Evolutionary conservation across 2,113 vertebrate genomes (phyloP).

Genomic region (Antechinus stuartii): DNA sequence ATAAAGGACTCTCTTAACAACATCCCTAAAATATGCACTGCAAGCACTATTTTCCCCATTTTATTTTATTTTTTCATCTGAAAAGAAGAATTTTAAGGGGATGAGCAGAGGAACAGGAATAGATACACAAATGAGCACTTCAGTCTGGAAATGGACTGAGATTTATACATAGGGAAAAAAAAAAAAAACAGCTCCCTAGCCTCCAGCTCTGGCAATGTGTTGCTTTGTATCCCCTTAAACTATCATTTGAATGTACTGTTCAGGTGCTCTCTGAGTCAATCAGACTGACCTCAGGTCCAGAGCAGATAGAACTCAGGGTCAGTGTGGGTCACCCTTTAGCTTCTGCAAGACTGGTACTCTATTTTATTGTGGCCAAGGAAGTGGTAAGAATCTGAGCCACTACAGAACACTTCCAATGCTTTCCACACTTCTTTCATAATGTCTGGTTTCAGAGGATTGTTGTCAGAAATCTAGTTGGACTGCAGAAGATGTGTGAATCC

Average conservation of each 20-base stretch:
- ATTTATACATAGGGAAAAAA: not conserved
- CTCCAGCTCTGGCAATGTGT: not conserved
- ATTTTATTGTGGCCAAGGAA: conserved; percentile 95
- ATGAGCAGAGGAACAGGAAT: not conserved
- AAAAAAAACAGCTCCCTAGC: not conserved
- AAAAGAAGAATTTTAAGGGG: not conserved
- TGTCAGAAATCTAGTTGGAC: conserved; percentile 94
- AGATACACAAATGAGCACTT: not conserved
- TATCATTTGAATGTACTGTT: not conserved
- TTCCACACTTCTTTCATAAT: conserved; percentile 98
- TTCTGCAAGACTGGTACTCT: conserved; percentile 94
- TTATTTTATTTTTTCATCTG: not conserved
- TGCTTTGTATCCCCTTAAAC: not conserved
- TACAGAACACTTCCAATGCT: conserved; percentile 95
- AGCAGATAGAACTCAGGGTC: not conserved
- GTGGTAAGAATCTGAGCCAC: conserved; percentile 96
- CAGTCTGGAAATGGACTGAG: not conserved
- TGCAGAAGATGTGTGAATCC: conserved; percentile 95
- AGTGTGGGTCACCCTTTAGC: conserved; percentile 90
- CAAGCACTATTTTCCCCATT: conserved; percentile 87
- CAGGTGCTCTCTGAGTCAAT: not conserved
- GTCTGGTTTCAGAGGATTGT: conserved; percentile 93
- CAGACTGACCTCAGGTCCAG: too few relatives aligned
- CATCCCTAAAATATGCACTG: not conserved
- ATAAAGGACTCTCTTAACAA: not conserved